Evolutionary conservation across 2,888 invertebrate species (phyloP).

Genomic region (Argyresthia goedartella): DNA sequence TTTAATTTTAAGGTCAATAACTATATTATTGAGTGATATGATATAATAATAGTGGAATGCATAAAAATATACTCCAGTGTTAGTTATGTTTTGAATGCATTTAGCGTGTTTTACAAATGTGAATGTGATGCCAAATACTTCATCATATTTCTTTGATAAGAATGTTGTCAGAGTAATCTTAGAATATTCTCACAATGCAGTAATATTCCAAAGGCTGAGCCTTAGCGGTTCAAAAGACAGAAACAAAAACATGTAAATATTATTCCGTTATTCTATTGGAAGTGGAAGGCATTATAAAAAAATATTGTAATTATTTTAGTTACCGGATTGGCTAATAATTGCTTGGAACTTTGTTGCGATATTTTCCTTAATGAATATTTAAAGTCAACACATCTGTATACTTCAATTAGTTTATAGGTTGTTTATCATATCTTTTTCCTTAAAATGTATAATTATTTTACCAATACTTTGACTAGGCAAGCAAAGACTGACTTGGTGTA

Average conservation of each 20-base stretch:
- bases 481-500: slow-evolving; percentile 70
- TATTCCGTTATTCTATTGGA: too few relatives aligned
- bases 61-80: slow-evolving; percentile 7
- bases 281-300: slow-evolving; percentile 26
- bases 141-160: slow-evolving; percentile 27
- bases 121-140: slow-evolving; percentile 65
- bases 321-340: slow-evolving; percentile 28
- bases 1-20: slow-evolving; percentile 2
- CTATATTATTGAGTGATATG: slow-evolving; percentile 39
- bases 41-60: slow-evolving; percentile 17
- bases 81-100: slow-evolving; percentile 22
- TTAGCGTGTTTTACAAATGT: slow-evolving; percentile 38
- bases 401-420: neutral
- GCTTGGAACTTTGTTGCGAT: slow-evolving; percentile 30
- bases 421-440: neutral
- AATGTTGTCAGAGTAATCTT: slow-evolving; percentile 8
- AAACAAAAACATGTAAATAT: too few relatives aligned
- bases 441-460: slow-evolving; percentile 28
- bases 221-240: slow-evolving; percentile 14
- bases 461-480: slow-evolving; percentile 62
- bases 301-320: slow-evolving; percentile 20
- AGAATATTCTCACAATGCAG: neutral
- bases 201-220: slow-evolving; percentile 35
- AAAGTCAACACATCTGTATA: neutral
- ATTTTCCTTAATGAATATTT: slow-evolving; percentile 15